These are phyloP conservation scores for Acronicta alni DNA, from an alignment of 2,888 invertebrate genomes.

Conservation along the genomic window DNA sequence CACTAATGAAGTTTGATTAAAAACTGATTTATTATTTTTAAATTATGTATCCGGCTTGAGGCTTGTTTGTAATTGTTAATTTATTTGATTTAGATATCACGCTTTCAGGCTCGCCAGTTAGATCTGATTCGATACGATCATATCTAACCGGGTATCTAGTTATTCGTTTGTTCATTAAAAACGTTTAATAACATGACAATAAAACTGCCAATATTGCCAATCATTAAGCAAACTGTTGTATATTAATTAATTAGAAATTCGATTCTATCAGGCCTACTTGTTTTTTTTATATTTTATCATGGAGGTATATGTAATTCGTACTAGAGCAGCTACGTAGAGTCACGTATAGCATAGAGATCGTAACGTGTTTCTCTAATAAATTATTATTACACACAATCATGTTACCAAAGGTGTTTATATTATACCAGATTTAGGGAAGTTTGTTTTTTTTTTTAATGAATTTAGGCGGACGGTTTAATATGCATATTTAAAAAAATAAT, in stretches of 20 bases:
- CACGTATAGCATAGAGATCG: no score
- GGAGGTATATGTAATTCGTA: background rate
- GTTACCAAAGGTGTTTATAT: no score
- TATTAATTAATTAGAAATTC: conserved; percentile 51
- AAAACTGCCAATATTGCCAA: conserved; percentile 53
- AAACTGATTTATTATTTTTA: conserved; percentile 78
- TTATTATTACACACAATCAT: no score
- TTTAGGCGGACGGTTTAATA: no score
- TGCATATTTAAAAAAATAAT: no score
- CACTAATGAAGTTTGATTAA: conserved; percentile 83
- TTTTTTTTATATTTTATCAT: conserved; percentile 33
- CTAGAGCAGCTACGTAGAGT: background rate
- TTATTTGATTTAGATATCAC: conserved; percentile 70
- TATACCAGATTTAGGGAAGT: no score
- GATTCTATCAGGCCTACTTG: conserved; percentile 42
- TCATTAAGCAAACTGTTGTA: conserved; percentile 37
- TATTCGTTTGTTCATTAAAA: conserved; percentile 51
- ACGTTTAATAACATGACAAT: conserved; percentile 56
- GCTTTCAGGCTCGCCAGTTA: conserved; percentile 51
- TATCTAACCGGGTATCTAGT: conserved; percentile 40
- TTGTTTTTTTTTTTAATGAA: no score
- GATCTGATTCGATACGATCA: conserved; percentile 42
- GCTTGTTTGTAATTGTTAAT: conserved; percentile 64
- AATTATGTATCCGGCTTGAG: conserved; percentile 63
- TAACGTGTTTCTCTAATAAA: no score